These are phyloP conservation scores for Drosophila imparisetae DNA, from an alignment of 2,888 invertebrate genomes.

Conservation along the genomic window DNA sequence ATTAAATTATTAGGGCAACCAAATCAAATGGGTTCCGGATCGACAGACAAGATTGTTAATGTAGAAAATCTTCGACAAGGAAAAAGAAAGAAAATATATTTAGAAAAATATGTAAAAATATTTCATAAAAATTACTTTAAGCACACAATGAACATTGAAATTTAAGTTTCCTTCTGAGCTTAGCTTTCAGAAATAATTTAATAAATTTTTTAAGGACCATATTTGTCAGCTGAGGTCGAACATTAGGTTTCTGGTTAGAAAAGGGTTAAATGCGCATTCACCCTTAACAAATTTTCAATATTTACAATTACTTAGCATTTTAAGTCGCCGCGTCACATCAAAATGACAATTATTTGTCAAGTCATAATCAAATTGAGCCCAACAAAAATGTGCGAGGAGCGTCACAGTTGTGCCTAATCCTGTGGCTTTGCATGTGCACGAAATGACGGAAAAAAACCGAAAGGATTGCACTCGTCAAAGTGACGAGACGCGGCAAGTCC, in stretches of 20 bases:
- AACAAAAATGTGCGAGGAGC: constrained; percentile 29
- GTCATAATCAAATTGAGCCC: constrained; percentile 79
- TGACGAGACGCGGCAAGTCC: constrained; percentile 56
- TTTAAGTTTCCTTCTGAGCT: not conserved
- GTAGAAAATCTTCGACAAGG: not conserved
- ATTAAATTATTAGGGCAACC: not conserved
- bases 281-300: constrained; percentile 70
- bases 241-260: not conserved
- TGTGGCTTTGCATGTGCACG: constrained; percentile 71
- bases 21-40: not conserved
- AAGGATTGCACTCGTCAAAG: constrained; percentile 78
- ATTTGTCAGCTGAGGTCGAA: not conserved
- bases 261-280: constrained; percentile 59
- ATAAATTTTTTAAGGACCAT: not conserved
- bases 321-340: constrained; percentile 76
- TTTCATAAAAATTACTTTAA: not conserved
- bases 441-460: constrained; percentile 34
- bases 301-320: constrained; percentile 79
- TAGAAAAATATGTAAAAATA: not conserved
- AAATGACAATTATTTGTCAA: constrained; percentile 81
- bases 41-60: not conserved
- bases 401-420: constrained; percentile 78
- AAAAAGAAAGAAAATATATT: not conserved
- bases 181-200: not conserved
- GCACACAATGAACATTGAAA: not conserved